Conservation (phyloP, 1,140 invertebrate genomes). For the Penaeus chinensis region DNA sequence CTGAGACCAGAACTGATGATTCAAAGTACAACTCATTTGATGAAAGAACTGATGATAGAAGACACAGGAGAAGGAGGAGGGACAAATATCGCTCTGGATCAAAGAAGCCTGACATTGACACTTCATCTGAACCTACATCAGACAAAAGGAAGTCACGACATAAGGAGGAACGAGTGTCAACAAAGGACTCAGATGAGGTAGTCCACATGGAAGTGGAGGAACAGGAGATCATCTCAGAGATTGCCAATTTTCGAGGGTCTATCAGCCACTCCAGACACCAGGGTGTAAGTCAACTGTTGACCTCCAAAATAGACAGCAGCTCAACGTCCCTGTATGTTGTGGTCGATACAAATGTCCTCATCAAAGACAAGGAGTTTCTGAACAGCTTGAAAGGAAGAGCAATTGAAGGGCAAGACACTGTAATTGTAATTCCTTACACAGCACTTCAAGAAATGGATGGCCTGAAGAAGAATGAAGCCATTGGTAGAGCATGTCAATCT, state of each 20-base stretch:
- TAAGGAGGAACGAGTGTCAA: background rate
- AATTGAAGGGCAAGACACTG: constrained; percentile 13
- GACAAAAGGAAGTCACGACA: background rate
- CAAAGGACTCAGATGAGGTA: constrained; percentile 16
- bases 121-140: background rate
- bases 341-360: constrained; percentile 48
- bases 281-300: background rate
- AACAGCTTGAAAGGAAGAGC: constrained; percentile 5
- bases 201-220: constrained; percentile 44
- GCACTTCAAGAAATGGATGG: constrained; percentile 48
- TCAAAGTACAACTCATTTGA: too few species aligned
- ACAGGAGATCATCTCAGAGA: constrained; percentile 37
- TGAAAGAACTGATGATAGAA: too few species aligned
- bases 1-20: too few species aligned
- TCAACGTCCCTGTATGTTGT: constrained; percentile 25
- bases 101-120: too few species aligned
- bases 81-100: too few species aligned
- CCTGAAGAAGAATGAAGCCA: constrained; percentile 41
- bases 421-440: constrained; percentile 36
- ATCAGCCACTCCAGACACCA: constrained; percentile 2
- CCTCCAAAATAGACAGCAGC: constrained; percentile 3
- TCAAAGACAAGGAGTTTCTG: constrained; percentile 29
- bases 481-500: constrained; percentile 34
- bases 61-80: too few species aligned
- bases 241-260: constrained; percentile 43